Base-by-base conservation (phyloP, 1,140 invertebrate species). In the Drosophila prosaltans region DNA sequence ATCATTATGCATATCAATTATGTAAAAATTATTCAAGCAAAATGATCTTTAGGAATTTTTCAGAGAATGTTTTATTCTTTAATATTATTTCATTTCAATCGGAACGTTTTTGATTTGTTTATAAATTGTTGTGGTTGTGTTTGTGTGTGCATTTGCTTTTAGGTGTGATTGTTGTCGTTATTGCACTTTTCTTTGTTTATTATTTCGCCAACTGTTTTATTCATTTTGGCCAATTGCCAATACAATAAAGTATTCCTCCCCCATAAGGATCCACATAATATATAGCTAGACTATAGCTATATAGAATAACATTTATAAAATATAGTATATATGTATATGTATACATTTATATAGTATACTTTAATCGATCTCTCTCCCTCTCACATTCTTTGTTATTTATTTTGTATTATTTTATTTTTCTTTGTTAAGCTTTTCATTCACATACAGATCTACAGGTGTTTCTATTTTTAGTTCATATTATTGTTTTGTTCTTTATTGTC, bases 151-250 rank as follows among this genome's bases (percentile, higher is more conserved):
- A 54, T 28, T 7, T 51, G 30, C 21, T 48, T 58, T 54, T 68
- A 55, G 61, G 45, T 57, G 54, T 55, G 73, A 51, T 67, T 55
- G 36, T 36, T 58, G 77, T 72, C 64, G 60, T 62, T 78, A 70
- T 81, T 78, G 78, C 74, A 81, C 65, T 74, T 85, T 21, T 45
- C 65, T 57, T 60, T 78, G 61, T 69, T 72, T 83, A 73, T 83
- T 84, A 81, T 76, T 65, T 69, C 69, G 72, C 76, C 43, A 69
- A 28, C 26, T 59, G 7, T 70, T 76, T 72, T 75, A 65, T 84
- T 71, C 21, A 51, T 67, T 75, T 81, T 81, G 82, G 82, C 65
- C 10, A 40, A 51, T 41, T 69, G 82, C 81, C 81, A 84, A 58
- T 41, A 39, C 30, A 48, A 39, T 65, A n/a, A 76, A 67, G 45